These are phyloP conservation scores for Uria lomvia DNA, from an alignment of 2,113 vertebrate genomes.

Conservation along the genomic window DNA sequence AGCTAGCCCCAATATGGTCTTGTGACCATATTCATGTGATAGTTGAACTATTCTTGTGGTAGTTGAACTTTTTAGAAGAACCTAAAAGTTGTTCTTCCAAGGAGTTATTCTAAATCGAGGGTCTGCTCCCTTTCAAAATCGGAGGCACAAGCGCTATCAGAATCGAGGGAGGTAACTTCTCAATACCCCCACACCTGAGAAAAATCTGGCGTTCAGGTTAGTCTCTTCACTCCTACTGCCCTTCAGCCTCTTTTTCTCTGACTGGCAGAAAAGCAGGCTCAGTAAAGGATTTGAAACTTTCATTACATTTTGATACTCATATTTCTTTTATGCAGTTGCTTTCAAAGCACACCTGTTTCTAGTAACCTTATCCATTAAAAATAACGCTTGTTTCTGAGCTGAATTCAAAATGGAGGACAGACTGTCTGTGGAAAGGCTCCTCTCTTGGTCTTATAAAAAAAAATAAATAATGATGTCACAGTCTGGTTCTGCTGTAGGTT, in stretches of 20 bases:
- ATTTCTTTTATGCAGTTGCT: not conserved
- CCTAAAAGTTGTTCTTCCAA: not conserved
- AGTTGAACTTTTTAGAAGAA: not conserved
- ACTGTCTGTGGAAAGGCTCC: not conserved
- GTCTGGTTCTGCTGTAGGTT: not conserved
- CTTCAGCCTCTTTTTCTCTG: not conserved
- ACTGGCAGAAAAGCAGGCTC: not conserved
- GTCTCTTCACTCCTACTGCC: not conserved
- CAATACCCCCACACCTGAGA: not conserved
- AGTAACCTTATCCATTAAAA: not conserved
- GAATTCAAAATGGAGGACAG: not conserved
- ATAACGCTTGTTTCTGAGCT: not conserved
- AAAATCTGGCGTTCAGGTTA: not conserved
- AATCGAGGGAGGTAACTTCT: not conserved
- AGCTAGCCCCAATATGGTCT: not conserved
- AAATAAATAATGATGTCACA: accelerated
- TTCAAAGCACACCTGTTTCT: not conserved
- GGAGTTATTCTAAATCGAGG: not conserved
- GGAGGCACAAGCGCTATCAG: not conserved
- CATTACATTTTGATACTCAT: not conserved
- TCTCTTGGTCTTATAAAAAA: not conserved
- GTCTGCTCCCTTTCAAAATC: not conserved
- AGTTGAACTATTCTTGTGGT: not conserved
- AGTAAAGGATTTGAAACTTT: not conserved
- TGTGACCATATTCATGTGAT: not conserved